These are phyloP conservation scores for Archips xylosteana DNA, from an alignment of 2,888 invertebrate genomes.

Conservation along the genomic window DNA sequence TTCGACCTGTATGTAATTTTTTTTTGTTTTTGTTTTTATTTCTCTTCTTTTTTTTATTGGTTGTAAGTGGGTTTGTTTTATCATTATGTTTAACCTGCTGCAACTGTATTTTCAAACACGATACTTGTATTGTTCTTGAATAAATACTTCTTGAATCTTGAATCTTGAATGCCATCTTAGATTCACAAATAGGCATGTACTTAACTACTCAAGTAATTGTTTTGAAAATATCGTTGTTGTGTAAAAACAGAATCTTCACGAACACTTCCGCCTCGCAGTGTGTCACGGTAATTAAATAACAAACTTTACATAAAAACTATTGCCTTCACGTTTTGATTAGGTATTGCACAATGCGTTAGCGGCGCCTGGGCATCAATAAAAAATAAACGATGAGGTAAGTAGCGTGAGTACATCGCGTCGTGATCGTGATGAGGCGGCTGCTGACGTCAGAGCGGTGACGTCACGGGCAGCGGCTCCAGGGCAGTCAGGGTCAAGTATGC, in stretches of 20 bases:
- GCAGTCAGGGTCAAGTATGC: no score
- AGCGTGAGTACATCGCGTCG: constrained; percentile 1
- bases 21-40: no score
- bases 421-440: not conserved
- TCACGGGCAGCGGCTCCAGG: constrained; percentile 7
- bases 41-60: no score
- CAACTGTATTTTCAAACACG: no score
- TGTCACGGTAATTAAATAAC: not conserved
- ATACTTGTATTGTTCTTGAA: no score
- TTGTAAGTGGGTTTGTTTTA: no score
- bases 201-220: not conserved
- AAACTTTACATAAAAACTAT: not conserved
- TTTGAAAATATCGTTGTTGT: not conserved
- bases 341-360: constrained; percentile 17
- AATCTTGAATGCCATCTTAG: no score
- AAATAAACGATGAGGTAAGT: constrained; percentile 13
- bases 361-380: constrained; percentile 8
- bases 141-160: no score
- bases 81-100: no score
- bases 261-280: constrained; percentile 1
- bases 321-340: constrained; percentile 8
- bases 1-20: no score
- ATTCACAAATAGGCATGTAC: no score
- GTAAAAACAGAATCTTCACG: not conserved
- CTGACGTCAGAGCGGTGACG: constrained; percentile 14